Base-by-base conservation (phyloP, 2,888 invertebrate species). In the Diaphora mendica region DNA sequence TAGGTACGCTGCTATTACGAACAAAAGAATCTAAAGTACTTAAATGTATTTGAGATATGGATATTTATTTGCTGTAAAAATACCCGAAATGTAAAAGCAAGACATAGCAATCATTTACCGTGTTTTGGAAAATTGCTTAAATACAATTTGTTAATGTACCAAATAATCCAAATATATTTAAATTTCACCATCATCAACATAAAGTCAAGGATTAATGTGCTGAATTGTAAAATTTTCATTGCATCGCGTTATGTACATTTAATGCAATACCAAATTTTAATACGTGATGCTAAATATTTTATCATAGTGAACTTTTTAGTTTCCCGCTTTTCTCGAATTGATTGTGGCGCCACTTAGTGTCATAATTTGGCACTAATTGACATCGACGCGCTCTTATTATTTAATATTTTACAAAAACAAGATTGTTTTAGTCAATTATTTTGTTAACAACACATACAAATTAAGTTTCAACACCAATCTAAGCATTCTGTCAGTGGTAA, bases 241-340 rank as follows among this genome's bases (percentile, higher is more conserved):
- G 23, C 69, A 68, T 72, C 11, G 44, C 64, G 39, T 15, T 30
- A n/a, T 55, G n/a, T n/a, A 55, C 71, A 70, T 67, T 51, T 70
- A 44, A 69, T 68, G 68, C 20, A 74, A 74, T 26, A 71, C 44
- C 59, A 74, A 74, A 73, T 68, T 72, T 17, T 55, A 72, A 13
- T 55, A 42, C 26, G 68, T 30, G 68, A 68, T 64, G 64, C 48
- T 71, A 4, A 51, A 67, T 67, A 67, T 70, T 68, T 72, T 65
- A 35, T 23, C 30, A 39, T 64, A 72, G 71, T 78, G 71, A 85
- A 87, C 79, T 87, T 89, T 90, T 87, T 81, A 88, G 79, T 88
- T 93, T 92, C 93, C 92, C 94, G 94, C 94, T 86, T 82, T 85
- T 86, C 85, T 78, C 76, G 71, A 72, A 77, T 79, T 76, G 78